Percentiles rank a stretch among this genome's conserved stretches.
Conservation (phyloP, 1,140 invertebrate species). For the Drosophila teissieri region DNA sequence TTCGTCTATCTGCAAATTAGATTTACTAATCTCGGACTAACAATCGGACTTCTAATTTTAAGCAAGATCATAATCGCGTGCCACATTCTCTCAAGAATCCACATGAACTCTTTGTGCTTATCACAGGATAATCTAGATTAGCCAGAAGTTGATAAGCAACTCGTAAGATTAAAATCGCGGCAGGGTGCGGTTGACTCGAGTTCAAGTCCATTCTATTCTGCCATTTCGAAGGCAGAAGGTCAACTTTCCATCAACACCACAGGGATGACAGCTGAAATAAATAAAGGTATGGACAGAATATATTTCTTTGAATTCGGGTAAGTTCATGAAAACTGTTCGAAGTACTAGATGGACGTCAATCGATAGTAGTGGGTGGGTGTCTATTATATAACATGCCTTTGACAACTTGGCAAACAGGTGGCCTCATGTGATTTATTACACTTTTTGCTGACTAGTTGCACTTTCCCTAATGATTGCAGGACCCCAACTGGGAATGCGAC, state of each 20-base stretch:
- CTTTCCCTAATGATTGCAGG: constrained; percentile 27
- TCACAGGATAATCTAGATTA: constrained; percentile 36
- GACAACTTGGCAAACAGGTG: no score
- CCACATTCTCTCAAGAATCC: constrained; percentile 20
- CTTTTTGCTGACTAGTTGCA: neutral
- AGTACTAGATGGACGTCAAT: constrained; percentile 20
- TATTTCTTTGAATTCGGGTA: no score
- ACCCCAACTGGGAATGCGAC: constrained; percentile 62
- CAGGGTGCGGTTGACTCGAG: constrained; percentile 9
- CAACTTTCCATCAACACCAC: neutral
- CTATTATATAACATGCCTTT: constrained; percentile 13
- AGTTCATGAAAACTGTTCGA: no score
- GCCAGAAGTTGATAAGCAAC: constrained; percentile 11
- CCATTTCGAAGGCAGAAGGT: constrained; percentile 1
- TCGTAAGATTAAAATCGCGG: constrained; percentile 27
- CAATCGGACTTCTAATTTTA: neutral
- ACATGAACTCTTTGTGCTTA: constrained; percentile 21
- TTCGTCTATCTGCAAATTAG: neutral
- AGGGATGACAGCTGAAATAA: constrained; percentile 25
- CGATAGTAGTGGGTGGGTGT: neutral
- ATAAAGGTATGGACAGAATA: constrained; percentile 21
- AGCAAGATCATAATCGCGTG: constrained; percentile 32
- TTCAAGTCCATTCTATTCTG: constrained; percentile 5
- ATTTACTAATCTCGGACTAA: constrained; percentile 16
- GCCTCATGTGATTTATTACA: constrained; percentile 4